Evolutionary conservation across 2,113 vertebrate genomes (phyloP), one percentile per base, ranked within the genome.

Genomic region (Macrotis lagotis): DNA sequence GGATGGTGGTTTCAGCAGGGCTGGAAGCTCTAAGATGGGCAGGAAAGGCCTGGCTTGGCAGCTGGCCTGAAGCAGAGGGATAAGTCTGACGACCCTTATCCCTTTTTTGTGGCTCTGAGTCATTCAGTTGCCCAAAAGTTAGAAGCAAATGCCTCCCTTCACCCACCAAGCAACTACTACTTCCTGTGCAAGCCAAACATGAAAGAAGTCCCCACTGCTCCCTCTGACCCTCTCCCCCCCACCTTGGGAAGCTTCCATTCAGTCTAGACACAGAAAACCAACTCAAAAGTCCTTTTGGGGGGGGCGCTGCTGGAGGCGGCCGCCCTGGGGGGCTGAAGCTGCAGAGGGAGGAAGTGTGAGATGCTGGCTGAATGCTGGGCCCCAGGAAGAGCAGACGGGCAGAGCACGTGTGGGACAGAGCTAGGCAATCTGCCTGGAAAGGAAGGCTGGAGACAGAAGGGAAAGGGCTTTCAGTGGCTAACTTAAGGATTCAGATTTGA

Each of bases 1-100:
- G 47, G 49, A 93, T 5, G 90, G 14, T 49, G 92, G 52, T n/a
- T n/a, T n/a, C n/a, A n/a, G n/a, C n/a, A n/a, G 48, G 90, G 52
- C 24, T 91, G 1, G 48, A 9, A 93, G 89, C 90, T 95, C 93
- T 8, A 96, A 59, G 49, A 93, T 51, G 92, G 7, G 8, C 10
- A 91, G 91, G 25, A 88, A 25, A 95, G 37, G 2, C 8, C 37
- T n/a, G 59, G 59, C 59, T 37, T 37, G 59, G 28, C 59, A 66
- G 10, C 3, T 14, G 31, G 55, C 11, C 55, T 11, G 31, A 9
- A 14, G 59, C 9, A 66, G 55, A 31, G 31, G 55, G 55, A 31
- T 3, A 12, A 59, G 31, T 10, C 3, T 59, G 8, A 12, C 3
- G 55, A 0, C 28, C 55, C 11, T 59, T 31, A 11, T 31, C 55